Base-by-base conservation (phyloP, 1,140 invertebrate species). In the Solen grandis region DNA sequence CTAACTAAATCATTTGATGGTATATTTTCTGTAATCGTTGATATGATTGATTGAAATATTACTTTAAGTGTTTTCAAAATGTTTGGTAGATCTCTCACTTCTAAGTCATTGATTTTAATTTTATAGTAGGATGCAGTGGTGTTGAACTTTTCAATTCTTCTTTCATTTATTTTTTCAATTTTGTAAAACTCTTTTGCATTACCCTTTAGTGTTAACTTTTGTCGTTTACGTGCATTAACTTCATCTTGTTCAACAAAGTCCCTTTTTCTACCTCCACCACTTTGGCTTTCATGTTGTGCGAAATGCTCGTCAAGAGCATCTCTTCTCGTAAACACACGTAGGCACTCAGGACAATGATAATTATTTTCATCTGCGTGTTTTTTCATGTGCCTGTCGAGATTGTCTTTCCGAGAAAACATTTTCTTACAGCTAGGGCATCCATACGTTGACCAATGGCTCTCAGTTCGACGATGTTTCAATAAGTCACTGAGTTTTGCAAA, bases 391-490 rank as follows among this genome's bases (percentile, higher is more conserved):
- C 50, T n/a, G 5, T 73, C 55, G n/a, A 73, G 41, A 33, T 73
- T 73, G 16, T 73, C 5, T 25, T 73, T 73, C 41, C 70, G 36
- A 33, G 27, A 55, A 25, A 73, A 73, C 5, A 10, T 57, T 57
- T 72, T 72, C 70, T 73, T 73, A 36, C 57, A 73, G 27, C 54
- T 59, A 22, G 54, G 31, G 35, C 54, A 73, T 19, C 14, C 46
- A 36, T 54, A 41, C 35, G 59, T 73, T n/a, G n/a, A n/a, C 70
- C 54, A 73, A 22, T 73, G 70, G 60, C 60, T 73, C 35, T 36
- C 22, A 41, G 55, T 73, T 4, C 70, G 31, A 16, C 55, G 2
- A 36, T 73, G 70, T n/a, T 73, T 54, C 19, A 73, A n/a, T 36
- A 72, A 54, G 19, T 72, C 27, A 33, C 52, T 57, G n/a, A 46